Percentiles rank a stretch among this genome's conserved stretches.
Conservation (phyloP, 2,797 vertebrate genomes). For the Takifugu ocellatus region DNA sequence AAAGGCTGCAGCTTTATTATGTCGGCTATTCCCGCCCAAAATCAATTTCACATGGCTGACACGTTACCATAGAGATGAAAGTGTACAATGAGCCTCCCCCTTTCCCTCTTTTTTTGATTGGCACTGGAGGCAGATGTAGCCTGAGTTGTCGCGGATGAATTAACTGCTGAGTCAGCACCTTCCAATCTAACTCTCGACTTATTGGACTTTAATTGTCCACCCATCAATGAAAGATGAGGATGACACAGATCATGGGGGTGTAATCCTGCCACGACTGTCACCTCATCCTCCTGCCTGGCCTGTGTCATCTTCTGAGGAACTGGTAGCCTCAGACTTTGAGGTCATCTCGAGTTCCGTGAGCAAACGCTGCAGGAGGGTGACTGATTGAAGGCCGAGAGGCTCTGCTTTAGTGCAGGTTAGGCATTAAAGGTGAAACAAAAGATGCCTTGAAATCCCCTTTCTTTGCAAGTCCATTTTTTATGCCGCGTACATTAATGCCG, state of each 20-base stretch:
- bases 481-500: constrained; percentile 23
- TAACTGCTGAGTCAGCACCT: background rate
- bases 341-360: constrained; percentile 37
- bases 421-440: constrained; percentile 61
- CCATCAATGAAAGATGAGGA: too few relatives aligned
- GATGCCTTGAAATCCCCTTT: constrained; percentile 31
- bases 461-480: constrained; percentile 29
- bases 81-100: constrained; percentile 19
- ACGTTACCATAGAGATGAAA: constrained; percentile 41
- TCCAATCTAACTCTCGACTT: constrained; percentile 3
- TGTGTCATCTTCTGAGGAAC: constrained; percentile 32
- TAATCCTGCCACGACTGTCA: too few relatives aligned
- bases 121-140: constrained; percentile 7
- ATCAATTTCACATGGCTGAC: constrained; percentile 38
- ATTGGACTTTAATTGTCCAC: constrained; percentile 2
- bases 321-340: constrained; percentile 51
- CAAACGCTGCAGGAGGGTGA: constrained; percentile 40
- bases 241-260: too few relatives aligned
- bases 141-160: constrained; percentile 11
- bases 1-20: constrained; percentile 50
- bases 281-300: constrained; percentile 23
- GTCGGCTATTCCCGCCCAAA: constrained; percentile 67
- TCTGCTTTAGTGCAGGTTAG: constrained; percentile 59
- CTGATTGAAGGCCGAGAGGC: constrained; percentile 49
- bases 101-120: constrained; percentile 19